Percentiles rank a stretch among this genome's conserved stretches.
Conservation (phyloP, 2,888 invertebrate genomes). For the Alsophila aescularia region DNA sequence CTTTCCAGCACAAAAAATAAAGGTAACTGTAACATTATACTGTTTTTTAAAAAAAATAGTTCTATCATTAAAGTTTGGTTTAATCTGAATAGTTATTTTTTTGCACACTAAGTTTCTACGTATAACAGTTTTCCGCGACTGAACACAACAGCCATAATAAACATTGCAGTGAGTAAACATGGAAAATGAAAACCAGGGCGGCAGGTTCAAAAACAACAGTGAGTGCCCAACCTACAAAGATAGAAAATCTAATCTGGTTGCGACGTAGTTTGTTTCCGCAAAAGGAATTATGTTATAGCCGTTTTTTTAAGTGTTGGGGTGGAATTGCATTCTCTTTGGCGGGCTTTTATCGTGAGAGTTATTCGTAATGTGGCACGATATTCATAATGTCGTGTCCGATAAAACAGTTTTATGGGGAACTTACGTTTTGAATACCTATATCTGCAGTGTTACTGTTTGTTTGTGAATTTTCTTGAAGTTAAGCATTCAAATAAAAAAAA, state of each 20-base stretch:
- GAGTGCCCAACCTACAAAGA: background rate
- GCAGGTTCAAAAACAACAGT: background rate
- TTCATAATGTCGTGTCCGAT: constrained; percentile 5
- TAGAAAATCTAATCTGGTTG: constrained; percentile 7
- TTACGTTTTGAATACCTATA: background rate
- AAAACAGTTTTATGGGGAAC: background rate
- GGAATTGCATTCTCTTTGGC: constrained; percentile 12
- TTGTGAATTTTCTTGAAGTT: too few relatives aligned
- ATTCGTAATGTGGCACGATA: constrained; percentile 1
- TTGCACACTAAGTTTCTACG: too few relatives aligned
- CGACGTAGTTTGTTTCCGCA: constrained; percentile 5
- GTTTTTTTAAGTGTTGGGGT: constrained; percentile 9
- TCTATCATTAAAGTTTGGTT: too few relatives aligned
- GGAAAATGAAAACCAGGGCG: too few relatives aligned
- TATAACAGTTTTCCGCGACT: too few relatives aligned
- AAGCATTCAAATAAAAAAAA: too few relatives aligned
- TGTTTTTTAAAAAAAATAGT: too few relatives aligned
- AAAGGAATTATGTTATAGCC: constrained; percentile 3
- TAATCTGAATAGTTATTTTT: too few relatives aligned
- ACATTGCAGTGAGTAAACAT: too few relatives aligned
- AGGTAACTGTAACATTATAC: too few relatives aligned
- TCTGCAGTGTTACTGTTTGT: background rate
- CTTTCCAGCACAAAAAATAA: too few relatives aligned
- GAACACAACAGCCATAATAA: too few relatives aligned
- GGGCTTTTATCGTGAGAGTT: constrained; percentile 1